Evolutionary conservation across 2,888 invertebrate species (phyloP).

Genomic region (Drosophila rubida): DNA sequence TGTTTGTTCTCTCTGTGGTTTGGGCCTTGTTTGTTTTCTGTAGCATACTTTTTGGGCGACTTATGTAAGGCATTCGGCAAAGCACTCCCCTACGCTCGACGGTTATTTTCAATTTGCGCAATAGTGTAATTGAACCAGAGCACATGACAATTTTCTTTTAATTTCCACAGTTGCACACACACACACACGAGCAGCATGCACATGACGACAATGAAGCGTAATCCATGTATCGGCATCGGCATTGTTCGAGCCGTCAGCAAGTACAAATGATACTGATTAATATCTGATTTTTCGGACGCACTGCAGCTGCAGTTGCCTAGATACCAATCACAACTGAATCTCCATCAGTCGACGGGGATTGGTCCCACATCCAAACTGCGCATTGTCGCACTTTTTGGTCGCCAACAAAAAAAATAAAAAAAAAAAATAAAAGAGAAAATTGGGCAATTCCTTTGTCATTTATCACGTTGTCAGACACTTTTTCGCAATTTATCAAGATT

Average conservation of each 20-base stretch:
- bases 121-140: conserved; percentile 25
- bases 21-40: conserved; percentile 4
- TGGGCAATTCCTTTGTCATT: conserved; percentile 74
- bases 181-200: conserved; percentile 13
- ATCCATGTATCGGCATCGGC: conserved; percentile 13
- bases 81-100: neutral
- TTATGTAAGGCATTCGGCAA: conserved; percentile 55
- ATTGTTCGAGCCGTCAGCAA: conserved; percentile 6
- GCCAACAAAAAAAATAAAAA: neutral
- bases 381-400: conserved; percentile 29
- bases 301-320: conserved; percentile 14
- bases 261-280: conserved; percentile 24
- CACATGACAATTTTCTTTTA: conserved; percentile 35
- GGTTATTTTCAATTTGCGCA: conserved; percentile 33
- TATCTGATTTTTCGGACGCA: conserved; percentile 12
- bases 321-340: conserved; percentile 12
- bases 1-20: conserved; percentile 9
- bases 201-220: conserved; percentile 17
- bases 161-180: conserved; percentile 29
- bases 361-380: neutral
- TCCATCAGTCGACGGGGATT: neutral
- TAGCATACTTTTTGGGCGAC: conserved; percentile 68
- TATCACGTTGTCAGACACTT: conserved; percentile 70
- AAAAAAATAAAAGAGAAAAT: conserved; percentile 39
- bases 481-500: conserved; percentile 78